Evolutionary conservation across 2,888 invertebrate genomes (phyloP).

Genomic region (Parnassius mnemosyne): DNA sequence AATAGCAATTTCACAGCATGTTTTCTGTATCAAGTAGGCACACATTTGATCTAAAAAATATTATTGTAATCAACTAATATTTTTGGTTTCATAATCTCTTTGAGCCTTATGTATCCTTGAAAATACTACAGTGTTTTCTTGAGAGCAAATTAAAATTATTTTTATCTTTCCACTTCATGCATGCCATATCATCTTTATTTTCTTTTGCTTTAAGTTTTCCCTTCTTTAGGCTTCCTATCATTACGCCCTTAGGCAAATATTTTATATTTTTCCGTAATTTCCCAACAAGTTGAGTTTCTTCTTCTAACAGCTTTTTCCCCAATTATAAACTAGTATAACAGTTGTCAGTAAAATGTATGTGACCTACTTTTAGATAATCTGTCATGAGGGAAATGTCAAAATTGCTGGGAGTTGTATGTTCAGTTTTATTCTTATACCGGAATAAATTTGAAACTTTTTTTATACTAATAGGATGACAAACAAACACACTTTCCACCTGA

Average conservation of each 20-base stretch:
- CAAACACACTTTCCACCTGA: too few relatives aligned
- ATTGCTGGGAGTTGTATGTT: slow-evolving; percentile 25
- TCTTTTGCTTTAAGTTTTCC: slow-evolving; percentile 28
- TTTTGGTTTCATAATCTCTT: slow-evolving; percentile 17
- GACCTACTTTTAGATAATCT: slow-evolving; percentile 18
- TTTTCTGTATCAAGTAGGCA: slow-evolving; percentile 34
- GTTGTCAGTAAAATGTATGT: slow-evolving; percentile 6
- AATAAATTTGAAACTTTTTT: too few relatives aligned
- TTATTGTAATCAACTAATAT: slow-evolving; percentile 18
- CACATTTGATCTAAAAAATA: slow-evolving; percentile 24
- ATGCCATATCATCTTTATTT: slow-evolving; percentile 20
- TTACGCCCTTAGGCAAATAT: background rate
- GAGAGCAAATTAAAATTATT: too few relatives aligned
- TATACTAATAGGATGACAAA: too few relatives aligned
- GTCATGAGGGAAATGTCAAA: slow-evolving; percentile 26
- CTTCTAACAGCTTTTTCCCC: background rate
- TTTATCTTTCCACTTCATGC: background rate
- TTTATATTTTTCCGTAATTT: background rate
- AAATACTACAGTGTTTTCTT: background rate
- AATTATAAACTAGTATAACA: background rate
- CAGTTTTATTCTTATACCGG: too few relatives aligned
- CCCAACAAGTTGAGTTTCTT: background rate
- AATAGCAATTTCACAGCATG: slow-evolving; percentile 36
- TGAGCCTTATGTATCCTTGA: slow-evolving; percentile 9
- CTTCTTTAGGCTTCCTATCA: background rate